Evolutionary conservation across 2,113 vertebrate genomes (phyloP).

Genomic region (human (Homo sapiens)): GRCh38 chr3:156544501-156545000

Average conservation of each 20-base stretch:
- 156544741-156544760: not conserved
- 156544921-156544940: not conserved
- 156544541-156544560: not conserved
- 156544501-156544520: not conserved
- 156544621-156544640: not conserved
- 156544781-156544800: not conserved
- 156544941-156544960: not conserved
- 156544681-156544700: not conserved
- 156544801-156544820: not conserved
- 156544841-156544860: not conserved
- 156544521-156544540: not conserved
- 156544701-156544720: not conserved
- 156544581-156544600: not conserved
- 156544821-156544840: not conserved
- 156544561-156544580: slow-evolving; percentile 2
- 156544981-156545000: not conserved
- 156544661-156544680: not conserved
- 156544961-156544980: not conserved
- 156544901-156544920: not conserved
- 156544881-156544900: not conserved
- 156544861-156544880: not conserved
- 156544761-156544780: not conserved
- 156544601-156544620: not conserved
- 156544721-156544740: not conserved
- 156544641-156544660: not conserved